phyloP scores from a whole-genome alignment of 2,888 invertebrate genomes.

The Ennomos fuscantarius region DNA sequence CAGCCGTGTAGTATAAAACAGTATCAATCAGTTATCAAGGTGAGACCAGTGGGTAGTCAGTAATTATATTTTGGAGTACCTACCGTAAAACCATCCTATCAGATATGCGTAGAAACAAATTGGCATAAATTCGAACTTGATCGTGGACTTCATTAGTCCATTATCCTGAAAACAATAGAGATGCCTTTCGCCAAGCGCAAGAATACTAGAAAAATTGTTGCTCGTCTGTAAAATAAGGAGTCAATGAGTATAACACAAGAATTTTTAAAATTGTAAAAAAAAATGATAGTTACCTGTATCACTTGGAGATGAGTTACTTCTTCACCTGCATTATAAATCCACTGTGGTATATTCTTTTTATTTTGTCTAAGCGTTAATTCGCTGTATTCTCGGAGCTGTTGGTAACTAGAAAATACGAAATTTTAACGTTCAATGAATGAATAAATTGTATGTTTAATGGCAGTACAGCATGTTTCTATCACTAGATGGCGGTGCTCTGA shows the following conservation, averaged over 20 bases:
- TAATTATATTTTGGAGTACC: conserved; percentile 45
- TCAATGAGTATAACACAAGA: not conserved
- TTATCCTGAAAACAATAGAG: conserved; percentile 92
- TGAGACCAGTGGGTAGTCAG: not conserved
- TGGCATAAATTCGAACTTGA: conserved; percentile 94
- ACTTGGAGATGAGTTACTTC: conserved; percentile 87
- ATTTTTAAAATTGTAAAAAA: too few species aligned
- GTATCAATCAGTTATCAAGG: too few species aligned
- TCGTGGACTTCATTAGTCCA: conserved; percentile 92
- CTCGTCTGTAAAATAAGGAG: conserved; percentile 77
- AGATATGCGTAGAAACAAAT: conserved; percentile 90
- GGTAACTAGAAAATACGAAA: conserved; percentile 86
- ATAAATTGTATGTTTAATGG: too few species aligned
- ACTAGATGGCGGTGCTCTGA: not conserved
- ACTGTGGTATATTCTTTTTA: conserved; percentile 89
- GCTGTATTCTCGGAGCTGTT: conserved; percentile 90
- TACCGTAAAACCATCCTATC: conserved; percentile 89
- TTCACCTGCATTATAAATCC: conserved; percentile 94
- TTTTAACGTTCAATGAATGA: too few species aligned
- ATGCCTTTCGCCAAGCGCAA: conserved; percentile 94
- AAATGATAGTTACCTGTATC: conserved; percentile 82
- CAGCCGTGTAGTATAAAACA: too few species aligned
- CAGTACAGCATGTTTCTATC: not conserved
- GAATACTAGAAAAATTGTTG: conserved; percentile 86
- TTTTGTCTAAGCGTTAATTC: conserved; percentile 85